These are phyloP conservation scores for Anisognathus igniventris DNA, from an alignment of 2,797 vertebrate species.

Conservation along the genomic window DNA sequence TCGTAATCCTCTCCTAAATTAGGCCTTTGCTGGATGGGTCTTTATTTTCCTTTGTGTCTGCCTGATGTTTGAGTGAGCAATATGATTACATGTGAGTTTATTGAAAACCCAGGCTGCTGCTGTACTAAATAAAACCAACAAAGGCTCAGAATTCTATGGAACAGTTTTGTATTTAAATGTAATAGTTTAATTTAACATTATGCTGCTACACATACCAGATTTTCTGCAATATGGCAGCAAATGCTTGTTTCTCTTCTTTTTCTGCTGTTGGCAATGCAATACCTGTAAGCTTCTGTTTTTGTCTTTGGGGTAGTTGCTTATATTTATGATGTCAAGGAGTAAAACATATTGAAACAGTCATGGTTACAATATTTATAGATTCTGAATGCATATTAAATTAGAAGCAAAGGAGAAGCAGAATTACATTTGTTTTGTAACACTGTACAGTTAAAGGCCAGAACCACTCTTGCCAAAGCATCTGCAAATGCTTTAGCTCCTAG, in stretches of 20 bases:
- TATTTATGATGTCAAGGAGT: constrained; percentile 15
- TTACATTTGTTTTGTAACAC: constrained; percentile 45
- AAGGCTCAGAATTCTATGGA: background rate
- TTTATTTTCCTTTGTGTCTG: background rate
- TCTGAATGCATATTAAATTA: constrained; percentile 49
- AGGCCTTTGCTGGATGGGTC: background rate
- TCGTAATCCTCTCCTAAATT: background rate
- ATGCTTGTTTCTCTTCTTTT: background rate
- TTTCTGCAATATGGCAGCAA: background rate
- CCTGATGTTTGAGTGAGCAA: background rate
- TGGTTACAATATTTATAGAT: constrained; percentile 50
- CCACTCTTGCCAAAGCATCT: constrained; percentile 40
- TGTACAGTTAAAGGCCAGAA: constrained; percentile 12
- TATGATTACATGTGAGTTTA: background rate
- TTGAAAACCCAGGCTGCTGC: background rate
- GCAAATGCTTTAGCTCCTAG: constrained; percentile 46
- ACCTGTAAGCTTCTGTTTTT: background rate
- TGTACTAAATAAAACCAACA: background rate
- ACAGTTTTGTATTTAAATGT: background rate
- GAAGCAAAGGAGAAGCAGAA: constrained; percentile 45
- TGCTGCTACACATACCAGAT: background rate
- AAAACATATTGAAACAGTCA: constrained; percentile 33
- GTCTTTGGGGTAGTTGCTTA: background rate
- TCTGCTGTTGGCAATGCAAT: background rate
- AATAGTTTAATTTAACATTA: background rate